Base-by-base conservation (phyloP, 2,797 vertebrate genomes). In the Etheostoma perlongum region DNA sequence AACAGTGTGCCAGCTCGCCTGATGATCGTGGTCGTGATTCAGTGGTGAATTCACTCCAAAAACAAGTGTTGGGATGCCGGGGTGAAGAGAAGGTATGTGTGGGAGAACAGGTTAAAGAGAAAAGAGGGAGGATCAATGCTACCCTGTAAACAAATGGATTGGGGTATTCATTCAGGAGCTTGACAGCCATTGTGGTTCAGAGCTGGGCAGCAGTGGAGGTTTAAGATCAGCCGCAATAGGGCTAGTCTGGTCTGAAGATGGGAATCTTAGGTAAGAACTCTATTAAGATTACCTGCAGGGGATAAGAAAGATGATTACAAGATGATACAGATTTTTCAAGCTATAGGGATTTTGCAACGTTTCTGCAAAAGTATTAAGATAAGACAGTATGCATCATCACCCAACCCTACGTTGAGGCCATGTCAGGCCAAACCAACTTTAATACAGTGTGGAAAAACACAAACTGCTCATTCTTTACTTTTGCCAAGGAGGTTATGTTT, bases 231-330 rank as follows among this genome's bases (percentile, higher is more conserved):
- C 95, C 87, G 25, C 89, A 92, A 92, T 87, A 87, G 78, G 88
- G 91, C 91, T 99, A 99, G 95, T 99, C 98, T 70, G 98, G 98
- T 96, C 97, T 97, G 95, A 99, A 99, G 96, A 99, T 99, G 48
- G 98, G 98, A 86, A 98, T 98, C 96, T 99, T 99, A 95, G 98
- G 98, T 96, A 99, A 96, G 96, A 99, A 99, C 95, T 99, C 98
- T 98, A 99, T 99, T 94, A 98, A 95, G 94, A 99, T 99, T 85
- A 99, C 98, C 98, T 99, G 95, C 69, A 72, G 85, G 47, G 12
- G 55, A 61, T 88, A 93, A 95, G 90, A 96, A 94, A 92, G 92
- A 92, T 95, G 93, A 95, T 8, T 48, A 21, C n/a, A 27, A 72
- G 60, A 55, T 4, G 2, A 18, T 13, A 33, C 10, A 6, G 6